These are phyloP conservation scores for Patella depressa DNA, from an alignment of 2,888 invertebrate species.

Conservation along the genomic window DNA sequence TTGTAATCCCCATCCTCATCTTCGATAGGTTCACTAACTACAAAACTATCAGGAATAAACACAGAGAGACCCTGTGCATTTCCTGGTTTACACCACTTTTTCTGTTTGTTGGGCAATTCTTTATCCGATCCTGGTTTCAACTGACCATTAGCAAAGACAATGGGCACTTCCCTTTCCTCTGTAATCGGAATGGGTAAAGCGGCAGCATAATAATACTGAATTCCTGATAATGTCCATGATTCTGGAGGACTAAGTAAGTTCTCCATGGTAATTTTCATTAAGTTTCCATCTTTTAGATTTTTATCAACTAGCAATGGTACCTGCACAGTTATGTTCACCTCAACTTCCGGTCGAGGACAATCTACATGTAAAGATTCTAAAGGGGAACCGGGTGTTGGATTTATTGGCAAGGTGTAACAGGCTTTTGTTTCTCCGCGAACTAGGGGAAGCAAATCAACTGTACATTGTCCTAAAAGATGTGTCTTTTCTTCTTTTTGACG, in stretches of 20 bases:
- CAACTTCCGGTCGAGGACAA: constrained; percentile 57
- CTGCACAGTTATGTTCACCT: constrained; percentile 63
- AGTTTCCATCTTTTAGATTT: constrained; percentile 58
- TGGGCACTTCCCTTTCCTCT: constrained; percentile 66
- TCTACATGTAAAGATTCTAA: constrained; percentile 47
- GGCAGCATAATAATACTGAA: constrained; percentile 62
- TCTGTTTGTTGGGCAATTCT: constrained; percentile 66
- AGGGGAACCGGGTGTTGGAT: constrained; percentile 65
- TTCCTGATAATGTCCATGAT: constrained; percentile 58
- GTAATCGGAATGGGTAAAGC: constrained; percentile 66
- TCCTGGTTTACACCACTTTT: constrained; percentile 69
- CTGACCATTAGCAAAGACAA: constrained; percentile 67
- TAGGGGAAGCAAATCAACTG: constrained; percentile 67
- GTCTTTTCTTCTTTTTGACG: constrained; percentile 71
- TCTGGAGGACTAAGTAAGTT: constrained; percentile 70
- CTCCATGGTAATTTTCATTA: constrained; percentile 69
- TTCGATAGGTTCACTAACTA: constrained; percentile 61
- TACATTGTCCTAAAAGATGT: constrained; percentile 65
- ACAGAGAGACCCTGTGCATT: constrained; percentile 64
- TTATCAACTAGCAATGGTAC: constrained; percentile 61
- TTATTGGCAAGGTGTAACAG: constrained; percentile 55
- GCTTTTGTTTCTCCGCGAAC: constrained; percentile 64
- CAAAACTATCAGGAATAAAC: constrained; percentile 65
- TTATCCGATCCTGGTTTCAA: constrained; percentile 68
- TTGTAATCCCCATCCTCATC: constrained; percentile 70